phyloP scores from a whole-genome alignment of 2,797 vertebrate genomes.

The Molothrus ater region DNA sequence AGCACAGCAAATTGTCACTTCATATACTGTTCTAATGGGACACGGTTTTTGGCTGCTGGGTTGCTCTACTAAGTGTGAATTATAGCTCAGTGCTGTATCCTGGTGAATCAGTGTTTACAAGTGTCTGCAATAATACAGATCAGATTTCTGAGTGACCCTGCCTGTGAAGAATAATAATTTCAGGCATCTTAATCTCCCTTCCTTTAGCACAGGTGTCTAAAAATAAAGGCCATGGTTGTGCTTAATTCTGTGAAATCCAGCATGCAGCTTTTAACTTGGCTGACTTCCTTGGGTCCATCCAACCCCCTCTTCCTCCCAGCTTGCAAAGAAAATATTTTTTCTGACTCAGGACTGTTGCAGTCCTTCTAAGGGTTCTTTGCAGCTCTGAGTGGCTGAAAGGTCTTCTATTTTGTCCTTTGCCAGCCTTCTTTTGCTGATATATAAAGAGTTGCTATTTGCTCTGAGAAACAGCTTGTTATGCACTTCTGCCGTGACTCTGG shows the following conservation, averaged over 20 bases:
- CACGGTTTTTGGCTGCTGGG: neutral
- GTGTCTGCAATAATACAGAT: neutral
- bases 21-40: neutral
- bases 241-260: neutral
- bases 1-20: neutral
- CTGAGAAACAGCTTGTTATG: neutral
- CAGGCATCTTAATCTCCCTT: constrained; percentile 10
- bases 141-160: neutral
- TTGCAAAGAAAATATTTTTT: neutral
- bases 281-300: neutral
- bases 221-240: neutral
- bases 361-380: neutral
- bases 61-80: neutral
- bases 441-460: neutral
- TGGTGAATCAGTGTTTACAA: neutral
- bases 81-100: neutral
- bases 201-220: neutral
- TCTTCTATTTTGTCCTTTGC: neutral
- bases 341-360: neutral
- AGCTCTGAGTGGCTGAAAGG: neutral
- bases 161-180: neutral
- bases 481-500: neutral
- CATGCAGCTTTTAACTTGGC: neutral
- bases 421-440: neutral
- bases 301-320: neutral